These are phyloP conservation scores for Hemitrygon akajei DNA, from an alignment of 2,797 vertebrate species.

Conservation along the genomic window DNA sequence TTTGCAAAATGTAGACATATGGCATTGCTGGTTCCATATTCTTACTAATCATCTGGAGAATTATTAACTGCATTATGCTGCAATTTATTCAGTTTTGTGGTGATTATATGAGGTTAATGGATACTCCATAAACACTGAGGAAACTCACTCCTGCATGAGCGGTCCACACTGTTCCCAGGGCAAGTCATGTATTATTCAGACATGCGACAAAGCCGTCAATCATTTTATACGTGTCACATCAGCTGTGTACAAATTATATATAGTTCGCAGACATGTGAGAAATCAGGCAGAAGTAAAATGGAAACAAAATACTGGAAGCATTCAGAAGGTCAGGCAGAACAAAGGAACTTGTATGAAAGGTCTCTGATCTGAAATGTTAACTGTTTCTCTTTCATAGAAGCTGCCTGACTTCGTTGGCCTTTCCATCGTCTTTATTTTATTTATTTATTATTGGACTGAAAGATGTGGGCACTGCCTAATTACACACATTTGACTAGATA, in stretches of 20 bases:
- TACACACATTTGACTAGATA: too few species aligned
- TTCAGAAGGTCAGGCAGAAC: too few species aligned
- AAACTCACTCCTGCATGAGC: not conserved
- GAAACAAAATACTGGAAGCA: not conserved
- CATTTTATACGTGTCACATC: not conserved
- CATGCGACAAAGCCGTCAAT: not conserved
- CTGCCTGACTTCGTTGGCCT: too few species aligned
- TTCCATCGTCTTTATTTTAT: too few species aligned
- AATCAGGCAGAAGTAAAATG: not conserved
- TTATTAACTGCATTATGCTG: not conserved
- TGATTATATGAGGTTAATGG: not conserved
- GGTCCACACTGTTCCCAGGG: not conserved
- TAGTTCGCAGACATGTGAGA: not conserved
- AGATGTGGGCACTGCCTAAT: too few species aligned
- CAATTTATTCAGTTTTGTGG: not conserved
- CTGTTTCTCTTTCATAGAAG: too few species aligned
- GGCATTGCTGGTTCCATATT: not conserved
- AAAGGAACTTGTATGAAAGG: too few species aligned
- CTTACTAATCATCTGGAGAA: not conserved
- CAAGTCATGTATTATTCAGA: not conserved
- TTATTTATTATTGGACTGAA: not conserved
- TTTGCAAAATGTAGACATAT: not conserved
- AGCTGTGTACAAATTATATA: not conserved
- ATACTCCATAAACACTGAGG: not conserved
- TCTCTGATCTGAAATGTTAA: too few species aligned